Evolutionary conservation across 2,888 invertebrate genomes (phyloP).

Genomic region (Pycnomerus fuliginosus): DNA sequence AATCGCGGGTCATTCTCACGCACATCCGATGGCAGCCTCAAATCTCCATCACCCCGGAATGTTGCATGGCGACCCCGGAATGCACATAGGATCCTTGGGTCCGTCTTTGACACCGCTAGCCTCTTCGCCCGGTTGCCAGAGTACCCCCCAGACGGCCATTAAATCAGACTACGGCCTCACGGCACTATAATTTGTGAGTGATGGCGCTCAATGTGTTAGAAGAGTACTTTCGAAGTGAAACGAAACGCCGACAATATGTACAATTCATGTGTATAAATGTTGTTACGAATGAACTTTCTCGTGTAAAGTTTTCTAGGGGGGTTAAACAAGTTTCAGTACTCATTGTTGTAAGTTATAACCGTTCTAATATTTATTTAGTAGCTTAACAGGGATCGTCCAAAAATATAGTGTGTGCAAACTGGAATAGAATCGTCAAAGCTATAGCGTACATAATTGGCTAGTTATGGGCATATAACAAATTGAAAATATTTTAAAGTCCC

Average conservation of each 20-base stretch:
- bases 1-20: conserved; percentile 56
- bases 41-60: conserved; percentile 46
- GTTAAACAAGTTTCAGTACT: conserved; percentile 30
- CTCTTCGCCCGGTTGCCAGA: conserved; percentile 58
- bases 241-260: conserved; percentile 46
- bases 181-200: conserved; percentile 59
- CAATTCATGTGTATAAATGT: conserved; percentile 27
- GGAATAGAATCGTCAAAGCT: too few species aligned
- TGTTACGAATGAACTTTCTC: conserved; percentile 33
- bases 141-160: conserved; percentile 62
- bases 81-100: conserved; percentile 56
- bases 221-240: conserved; percentile 29
- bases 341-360: conserved; percentile 36
- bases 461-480: too few species aligned
- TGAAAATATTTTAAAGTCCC: too few species aligned
- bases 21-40: conserved; percentile 55
- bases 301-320: conserved; percentile 28
- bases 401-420: too few species aligned
- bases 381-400: too few species aligned
- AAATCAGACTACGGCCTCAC: conserved; percentile 89
- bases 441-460: too few species aligned
- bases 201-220: conserved; percentile 8
- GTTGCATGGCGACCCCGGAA: conserved; percentile 51
- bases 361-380: too few species aligned
- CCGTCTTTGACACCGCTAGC: conserved; percentile 60